Conservation (phyloP, 2,888 invertebrate genomes). For the Ganaspis brasiliensis region DNA sequence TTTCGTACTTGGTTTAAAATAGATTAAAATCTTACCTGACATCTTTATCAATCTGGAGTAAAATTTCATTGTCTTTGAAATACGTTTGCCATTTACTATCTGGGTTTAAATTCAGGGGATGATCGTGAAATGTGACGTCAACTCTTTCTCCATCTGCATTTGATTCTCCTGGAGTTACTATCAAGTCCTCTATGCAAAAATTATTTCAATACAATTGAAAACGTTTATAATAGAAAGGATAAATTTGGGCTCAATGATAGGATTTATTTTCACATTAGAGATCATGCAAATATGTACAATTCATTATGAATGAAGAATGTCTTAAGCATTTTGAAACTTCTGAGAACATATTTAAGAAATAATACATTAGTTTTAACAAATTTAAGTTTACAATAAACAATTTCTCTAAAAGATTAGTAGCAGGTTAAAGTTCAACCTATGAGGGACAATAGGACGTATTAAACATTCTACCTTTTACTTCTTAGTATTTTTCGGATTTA, state of each 20-base stretch:
- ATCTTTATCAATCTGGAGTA: constrained; percentile 98
- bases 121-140: constrained; percentile 86
- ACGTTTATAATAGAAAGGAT: neutral
- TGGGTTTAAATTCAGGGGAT: constrained; percentile 97
- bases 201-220: neutral
- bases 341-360: too few species aligned
- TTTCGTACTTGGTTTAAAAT: neutral
- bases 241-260: neutral
- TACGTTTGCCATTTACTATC: constrained; percentile 97
- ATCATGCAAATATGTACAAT: too few species aligned
- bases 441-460: too few species aligned
- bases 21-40: constrained; percentile 83
- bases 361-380: too few species aligned
- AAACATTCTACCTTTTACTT: too few species aligned
- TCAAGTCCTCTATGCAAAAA: constrained; percentile 87
- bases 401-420: too few species aligned
- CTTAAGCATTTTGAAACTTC: too few species aligned
- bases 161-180: constrained; percentile 89
- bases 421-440: too few species aligned
- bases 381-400: too few species aligned
- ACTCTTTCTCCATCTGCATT: constrained; percentile 82
- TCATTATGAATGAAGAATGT: too few species aligned
- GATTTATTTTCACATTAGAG: too few species aligned
- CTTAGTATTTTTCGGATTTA: too few species aligned
- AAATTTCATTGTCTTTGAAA: constrained; percentile 98